Conservation (phyloP, 2,888 invertebrate species). For the Yponomeuta sedellus region DNA sequence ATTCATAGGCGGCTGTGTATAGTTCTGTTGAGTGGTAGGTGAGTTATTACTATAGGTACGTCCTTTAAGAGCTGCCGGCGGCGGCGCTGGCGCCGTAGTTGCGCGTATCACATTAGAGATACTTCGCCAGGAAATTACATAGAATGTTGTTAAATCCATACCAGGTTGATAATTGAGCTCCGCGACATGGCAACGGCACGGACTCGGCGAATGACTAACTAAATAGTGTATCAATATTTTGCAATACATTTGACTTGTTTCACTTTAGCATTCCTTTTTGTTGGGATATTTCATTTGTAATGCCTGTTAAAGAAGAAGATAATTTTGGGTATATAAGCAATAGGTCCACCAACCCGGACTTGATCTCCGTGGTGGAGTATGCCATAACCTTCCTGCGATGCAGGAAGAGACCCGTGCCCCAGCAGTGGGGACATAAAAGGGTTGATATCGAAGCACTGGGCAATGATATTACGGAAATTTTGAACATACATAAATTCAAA, state of each 20-base stretch:
- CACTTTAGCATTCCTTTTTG: too few relatives aligned
- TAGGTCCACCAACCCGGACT: too few relatives aligned
- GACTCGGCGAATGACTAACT: neutral
- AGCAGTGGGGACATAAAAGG: too few relatives aligned
- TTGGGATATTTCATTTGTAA: too few relatives aligned
- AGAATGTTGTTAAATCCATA: conserved; percentile 47
- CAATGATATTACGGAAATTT: too few relatives aligned
- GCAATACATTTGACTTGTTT: neutral
- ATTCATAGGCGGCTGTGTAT: conserved; percentile 54
- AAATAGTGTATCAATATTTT: neutral
- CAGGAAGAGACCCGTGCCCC: too few relatives aligned
- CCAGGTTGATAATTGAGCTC: conserved; percentile 29
- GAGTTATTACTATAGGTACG: conserved; percentile 56
- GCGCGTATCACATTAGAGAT: conserved; percentile 62
- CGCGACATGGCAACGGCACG: conserved; percentile 31
- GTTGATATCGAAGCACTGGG: too few relatives aligned
- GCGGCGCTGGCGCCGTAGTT: conserved; percentile 58
- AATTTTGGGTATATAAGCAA: too few relatives aligned
- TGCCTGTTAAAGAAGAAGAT: too few relatives aligned
- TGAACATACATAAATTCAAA: too few relatives aligned
- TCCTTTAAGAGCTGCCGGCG: conserved; percentile 63
- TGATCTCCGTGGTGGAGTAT: too few relatives aligned
- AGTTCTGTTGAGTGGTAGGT: conserved; percentile 34
- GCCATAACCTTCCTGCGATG: too few relatives aligned
- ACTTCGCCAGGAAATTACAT: conserved; percentile 60